Evolutionary conservation across 2,888 invertebrate genomes (phyloP).

Genomic region (Cinara cedri): DNA sequence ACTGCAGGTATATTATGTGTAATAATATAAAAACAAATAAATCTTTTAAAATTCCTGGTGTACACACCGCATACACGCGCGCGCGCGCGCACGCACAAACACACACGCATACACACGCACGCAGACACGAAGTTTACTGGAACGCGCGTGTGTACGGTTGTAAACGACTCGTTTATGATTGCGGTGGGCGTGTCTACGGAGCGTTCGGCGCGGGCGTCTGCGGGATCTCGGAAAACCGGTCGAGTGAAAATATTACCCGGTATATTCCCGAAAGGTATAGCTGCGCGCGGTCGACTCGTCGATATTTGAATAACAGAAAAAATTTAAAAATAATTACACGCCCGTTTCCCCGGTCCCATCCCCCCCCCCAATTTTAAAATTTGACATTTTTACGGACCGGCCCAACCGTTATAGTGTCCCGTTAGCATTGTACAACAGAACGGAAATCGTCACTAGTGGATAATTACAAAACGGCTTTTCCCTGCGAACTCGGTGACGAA

Average conservation of each 20-base stretch:
- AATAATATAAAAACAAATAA: slow-evolving; percentile 53
- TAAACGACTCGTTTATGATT: slow-evolving; percentile 48
- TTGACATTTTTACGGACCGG: too few species aligned
- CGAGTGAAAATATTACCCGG: slow-evolving; percentile 32
- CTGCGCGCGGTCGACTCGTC: background rate
- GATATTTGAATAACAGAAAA: too few species aligned
- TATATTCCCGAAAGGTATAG: too few species aligned
- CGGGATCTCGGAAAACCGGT: slow-evolving; percentile 44
- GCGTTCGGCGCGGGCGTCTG: slow-evolving; percentile 24
- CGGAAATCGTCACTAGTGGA: too few species aligned
- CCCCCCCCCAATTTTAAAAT: too few species aligned
- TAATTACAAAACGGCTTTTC: too few species aligned
- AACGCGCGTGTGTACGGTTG: slow-evolving; percentile 1
- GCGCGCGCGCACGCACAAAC: background rate
- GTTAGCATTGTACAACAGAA: too few species aligned
- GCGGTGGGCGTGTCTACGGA: slow-evolving; percentile 39
- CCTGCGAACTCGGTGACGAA: too few species aligned
- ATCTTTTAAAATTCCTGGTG: slow-evolving; percentile 47
- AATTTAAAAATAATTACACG: too few species aligned
- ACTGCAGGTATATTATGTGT: background rate
- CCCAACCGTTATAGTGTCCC: too few species aligned
- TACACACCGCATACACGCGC: background rate
- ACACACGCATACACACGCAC: background rate
- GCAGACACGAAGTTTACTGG: too few species aligned
- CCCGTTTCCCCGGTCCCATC: too few species aligned